phyloP scores from a whole-genome alignment of 2,113 vertebrate species.

The Vidua macroura region DNA sequence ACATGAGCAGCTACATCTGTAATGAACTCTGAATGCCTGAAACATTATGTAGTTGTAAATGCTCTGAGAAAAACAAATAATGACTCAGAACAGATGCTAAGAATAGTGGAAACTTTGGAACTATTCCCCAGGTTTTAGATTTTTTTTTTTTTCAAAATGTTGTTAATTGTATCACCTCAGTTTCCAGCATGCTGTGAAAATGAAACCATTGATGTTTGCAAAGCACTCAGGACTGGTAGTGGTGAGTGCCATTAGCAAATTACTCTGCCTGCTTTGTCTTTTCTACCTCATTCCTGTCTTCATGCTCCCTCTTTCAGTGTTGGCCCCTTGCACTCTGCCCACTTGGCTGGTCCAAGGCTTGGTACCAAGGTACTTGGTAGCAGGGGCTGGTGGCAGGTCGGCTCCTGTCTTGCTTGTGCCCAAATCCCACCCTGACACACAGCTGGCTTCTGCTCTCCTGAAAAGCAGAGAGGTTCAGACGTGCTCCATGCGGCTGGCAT shows the following conservation, averaged over 20 bases:
- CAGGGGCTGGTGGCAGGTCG: fast-evolving
- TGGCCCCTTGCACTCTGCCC: neutral
- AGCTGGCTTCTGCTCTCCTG: neutral
- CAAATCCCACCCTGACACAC: neutral
- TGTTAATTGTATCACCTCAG: neutral
- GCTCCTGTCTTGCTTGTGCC: neutral
- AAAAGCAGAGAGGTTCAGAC: neutral
- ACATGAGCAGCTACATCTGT: neutral
- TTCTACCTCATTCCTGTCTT: neutral
- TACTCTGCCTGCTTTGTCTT: neutral
- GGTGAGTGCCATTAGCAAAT: neutral
- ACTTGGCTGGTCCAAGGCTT: neutral
- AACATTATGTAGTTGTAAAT: neutral
- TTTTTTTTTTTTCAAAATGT: neutral
- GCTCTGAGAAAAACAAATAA: neutral
- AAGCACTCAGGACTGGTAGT: neutral
- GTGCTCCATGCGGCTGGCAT: neutral
- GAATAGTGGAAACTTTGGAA: neutral
- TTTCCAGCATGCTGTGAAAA: neutral
- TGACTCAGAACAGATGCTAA: neutral
- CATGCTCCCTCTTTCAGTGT: neutral
- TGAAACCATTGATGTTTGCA: neutral
- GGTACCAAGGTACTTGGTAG: neutral
- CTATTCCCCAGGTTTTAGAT: neutral
- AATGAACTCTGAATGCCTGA: neutral